Evolutionary conservation across 2,888 invertebrate genomes (phyloP).

Genomic region (Drosophila falleni): DNA sequence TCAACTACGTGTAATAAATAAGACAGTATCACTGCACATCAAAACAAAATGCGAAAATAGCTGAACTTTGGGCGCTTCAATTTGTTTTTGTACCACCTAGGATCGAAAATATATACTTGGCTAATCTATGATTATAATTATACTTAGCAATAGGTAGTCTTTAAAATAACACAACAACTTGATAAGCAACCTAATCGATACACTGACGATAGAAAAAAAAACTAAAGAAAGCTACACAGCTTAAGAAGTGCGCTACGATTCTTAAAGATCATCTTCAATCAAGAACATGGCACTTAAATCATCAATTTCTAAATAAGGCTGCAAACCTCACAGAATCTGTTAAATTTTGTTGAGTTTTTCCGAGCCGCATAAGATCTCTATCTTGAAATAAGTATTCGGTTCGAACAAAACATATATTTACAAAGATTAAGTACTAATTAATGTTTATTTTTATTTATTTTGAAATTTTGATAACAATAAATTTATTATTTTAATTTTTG

Average conservation of each 20-base stretch:
- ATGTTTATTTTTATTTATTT: too few species aligned
- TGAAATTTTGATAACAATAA: too few species aligned
- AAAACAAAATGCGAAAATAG: conserved; percentile 1
- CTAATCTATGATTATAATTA: conserved; percentile 37
- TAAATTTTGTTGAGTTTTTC: too few species aligned
- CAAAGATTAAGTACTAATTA: too few species aligned
- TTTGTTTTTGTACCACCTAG: conserved; percentile 7
- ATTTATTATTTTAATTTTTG: too few species aligned
- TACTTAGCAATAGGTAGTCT: conserved; percentile 43
- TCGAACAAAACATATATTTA: too few species aligned
- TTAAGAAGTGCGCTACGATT: neutral
- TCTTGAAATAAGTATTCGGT: too few species aligned
- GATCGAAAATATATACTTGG: conserved; percentile 38
- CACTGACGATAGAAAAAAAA: neutral
- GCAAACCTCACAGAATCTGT: too few species aligned
- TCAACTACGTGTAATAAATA: conserved; percentile 9
- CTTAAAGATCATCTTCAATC: neutral
- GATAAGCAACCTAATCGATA: conserved; percentile 30
- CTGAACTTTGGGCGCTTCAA: conserved; percentile 36
- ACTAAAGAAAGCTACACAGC: neutral
- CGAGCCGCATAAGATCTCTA: too few species aligned
- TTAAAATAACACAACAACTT: conserved; percentile 20
- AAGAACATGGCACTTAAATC: too few species aligned
- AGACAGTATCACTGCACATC: conserved; percentile 9
- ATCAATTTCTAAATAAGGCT: too few species aligned